These are phyloP conservation scores for Gila robusta DNA, from an alignment of 2,797 vertebrate genomes.

Conservation along the genomic window DNA sequence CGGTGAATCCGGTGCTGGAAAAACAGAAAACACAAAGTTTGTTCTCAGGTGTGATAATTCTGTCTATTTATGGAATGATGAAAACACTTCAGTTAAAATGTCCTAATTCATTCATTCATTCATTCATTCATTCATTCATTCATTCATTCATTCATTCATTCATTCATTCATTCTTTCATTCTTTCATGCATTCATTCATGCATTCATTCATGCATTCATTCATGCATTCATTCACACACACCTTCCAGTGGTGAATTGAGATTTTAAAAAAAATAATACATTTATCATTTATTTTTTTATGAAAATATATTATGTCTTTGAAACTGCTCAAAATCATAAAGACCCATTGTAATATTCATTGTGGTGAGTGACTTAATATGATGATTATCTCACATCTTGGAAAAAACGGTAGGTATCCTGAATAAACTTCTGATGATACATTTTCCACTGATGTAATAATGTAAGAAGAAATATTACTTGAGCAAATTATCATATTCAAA, in stretches of 20 bases:
- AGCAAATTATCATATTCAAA: neutral
- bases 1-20: conserved; percentile 98
- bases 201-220: too few species aligned
- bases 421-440: neutral
- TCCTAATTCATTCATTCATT: neutral
- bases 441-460: neutral
- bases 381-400: neutral
- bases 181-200: too few species aligned
- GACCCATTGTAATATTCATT: neutral
- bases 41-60: conserved; percentile 86
- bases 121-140: too few species aligned
- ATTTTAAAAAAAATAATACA: neutral
- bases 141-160: too few species aligned
- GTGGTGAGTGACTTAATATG: neutral
- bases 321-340: neutral
- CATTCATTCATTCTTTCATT: too few species aligned
- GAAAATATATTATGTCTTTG: neutral
- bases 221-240: too few species aligned
- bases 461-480: neutral
- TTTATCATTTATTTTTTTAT: too few species aligned
- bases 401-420: neutral
- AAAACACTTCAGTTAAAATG: neutral
- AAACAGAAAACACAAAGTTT: conserved; percentile 99
- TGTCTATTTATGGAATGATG: neutral
- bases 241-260: neutral